A percentile compares a stretch with the other conserved stretches of the same genome.
These are phyloP conservation scores for Sericinus montela DNA, from an alignment of 2,888 invertebrate genomes.

Conservation along the genomic window DNA sequence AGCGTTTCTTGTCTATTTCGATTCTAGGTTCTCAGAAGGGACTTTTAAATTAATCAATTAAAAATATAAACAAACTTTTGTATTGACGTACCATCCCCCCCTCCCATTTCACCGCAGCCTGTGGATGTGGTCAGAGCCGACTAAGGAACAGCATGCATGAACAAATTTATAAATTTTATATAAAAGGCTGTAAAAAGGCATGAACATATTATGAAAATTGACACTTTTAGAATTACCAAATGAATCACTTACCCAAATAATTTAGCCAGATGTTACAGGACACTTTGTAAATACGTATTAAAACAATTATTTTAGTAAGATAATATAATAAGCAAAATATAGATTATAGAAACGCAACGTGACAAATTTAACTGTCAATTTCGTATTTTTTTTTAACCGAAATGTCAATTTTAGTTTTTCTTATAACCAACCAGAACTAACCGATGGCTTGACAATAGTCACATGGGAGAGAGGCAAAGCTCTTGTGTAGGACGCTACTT, in stretches of 20 bases:
- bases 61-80: too few relatives aligned
- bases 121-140: too few relatives aligned
- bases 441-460: too few relatives aligned
- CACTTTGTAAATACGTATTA: not conserved
- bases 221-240: too few relatives aligned
- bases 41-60: not conserved
- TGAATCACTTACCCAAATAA: not conserved
- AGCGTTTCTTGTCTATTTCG: constrained; percentile 5
- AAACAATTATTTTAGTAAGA: not conserved
- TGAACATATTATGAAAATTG: too few relatives aligned
- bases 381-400: constrained; percentile 23
- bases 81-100: too few relatives aligned
- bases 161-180: too few relatives aligned
- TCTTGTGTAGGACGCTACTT: too few relatives aligned
- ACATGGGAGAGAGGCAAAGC: too few relatives aligned
- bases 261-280: not conserved
- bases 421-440: not conserved
- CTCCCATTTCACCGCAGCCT: too few relatives aligned
- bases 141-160: too few relatives aligned
- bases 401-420: constrained; percentile 26
- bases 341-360: constrained; percentile 8
- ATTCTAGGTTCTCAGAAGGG: not conserved
- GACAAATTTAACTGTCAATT: constrained; percentile 26
- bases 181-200: too few relatives aligned
- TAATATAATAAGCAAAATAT: not conserved